Conservation (phyloP, 2,797 vertebrate species). For the Aulostomus chinensis region DNA sequence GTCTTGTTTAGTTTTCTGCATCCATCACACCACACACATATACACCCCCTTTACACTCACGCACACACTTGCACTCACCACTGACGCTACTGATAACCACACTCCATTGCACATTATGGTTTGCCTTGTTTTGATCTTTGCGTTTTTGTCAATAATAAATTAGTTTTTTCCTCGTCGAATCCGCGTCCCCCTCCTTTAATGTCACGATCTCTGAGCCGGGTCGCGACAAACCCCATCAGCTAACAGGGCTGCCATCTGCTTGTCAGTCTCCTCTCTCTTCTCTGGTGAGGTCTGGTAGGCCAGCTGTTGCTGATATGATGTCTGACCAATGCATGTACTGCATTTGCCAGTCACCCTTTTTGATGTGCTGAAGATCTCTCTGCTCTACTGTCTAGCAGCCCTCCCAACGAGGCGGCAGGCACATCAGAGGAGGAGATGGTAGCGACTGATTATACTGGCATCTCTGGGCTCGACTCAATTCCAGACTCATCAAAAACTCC, state of each 20-base stretch:
- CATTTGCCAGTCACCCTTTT: neutral
- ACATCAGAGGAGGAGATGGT: neutral
- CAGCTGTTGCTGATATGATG: neutral
- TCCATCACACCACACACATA: too few relatives aligned
- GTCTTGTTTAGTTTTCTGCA: too few relatives aligned
- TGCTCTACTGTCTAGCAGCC: neutral
- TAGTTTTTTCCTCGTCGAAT: too few relatives aligned
- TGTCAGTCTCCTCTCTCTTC: constrained; percentile 2
- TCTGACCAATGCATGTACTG: neutral
- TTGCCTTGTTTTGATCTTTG: too few relatives aligned
- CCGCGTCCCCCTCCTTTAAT: too few relatives aligned
- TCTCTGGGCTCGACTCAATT: neutral
- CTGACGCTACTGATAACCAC: too few relatives aligned
- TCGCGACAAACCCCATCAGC: neutral
- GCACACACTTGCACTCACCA: too few relatives aligned
- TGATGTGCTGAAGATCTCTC: constrained; percentile 4
- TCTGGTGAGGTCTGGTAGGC: constrained; percentile 13
- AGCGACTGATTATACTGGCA: neutral
- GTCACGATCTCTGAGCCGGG: too few relatives aligned
- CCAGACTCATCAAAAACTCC: neutral
- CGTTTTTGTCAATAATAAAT: too few relatives aligned
- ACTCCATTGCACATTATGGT: too few relatives aligned
- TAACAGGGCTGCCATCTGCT: constrained; percentile 5
- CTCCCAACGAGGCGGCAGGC: neutral
- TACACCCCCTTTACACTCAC: too few relatives aligned